Evolutionary conservation across 2,888 invertebrate genomes (phyloP).

Genomic region (Patella pellucida): DNA sequence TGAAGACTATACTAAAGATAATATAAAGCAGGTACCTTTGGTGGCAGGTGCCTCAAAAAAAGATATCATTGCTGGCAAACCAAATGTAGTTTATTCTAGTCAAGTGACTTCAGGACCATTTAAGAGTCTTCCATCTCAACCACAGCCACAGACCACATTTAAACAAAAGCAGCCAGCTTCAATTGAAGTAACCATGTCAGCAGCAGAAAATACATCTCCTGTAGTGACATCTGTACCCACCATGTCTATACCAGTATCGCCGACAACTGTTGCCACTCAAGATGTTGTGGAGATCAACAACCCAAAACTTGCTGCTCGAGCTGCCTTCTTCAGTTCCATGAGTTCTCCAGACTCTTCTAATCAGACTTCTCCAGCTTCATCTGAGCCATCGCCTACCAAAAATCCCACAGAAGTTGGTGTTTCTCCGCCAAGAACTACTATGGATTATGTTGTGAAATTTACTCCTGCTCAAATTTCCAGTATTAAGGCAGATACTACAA

Average conservation of each 20-base stretch:
- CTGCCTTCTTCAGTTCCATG: constrained; percentile 56
- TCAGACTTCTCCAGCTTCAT: constrained; percentile 9
- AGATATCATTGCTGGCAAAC: constrained; percentile 13
- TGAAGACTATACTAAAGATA: constrained; percentile 12
- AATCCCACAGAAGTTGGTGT: constrained; percentile 16
- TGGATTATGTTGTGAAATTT: constrained; percentile 33
- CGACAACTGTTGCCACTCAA: constrained; percentile 6
- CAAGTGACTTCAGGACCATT: not conserved
- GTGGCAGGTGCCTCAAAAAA: constrained; percentile 16
- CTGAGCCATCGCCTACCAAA: constrained; percentile 22
- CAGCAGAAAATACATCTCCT: not conserved
- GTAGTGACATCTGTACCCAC: not conserved
- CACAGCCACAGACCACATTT: not conserved
- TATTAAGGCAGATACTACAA: constrained; percentile 20
- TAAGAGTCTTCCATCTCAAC: not conserved
- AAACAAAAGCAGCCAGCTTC: not conserved
- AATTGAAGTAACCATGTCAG: not conserved
- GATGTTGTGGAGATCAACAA: constrained; percentile 37
- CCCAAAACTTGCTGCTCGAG: constrained; percentile 51
- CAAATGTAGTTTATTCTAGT: not conserved
- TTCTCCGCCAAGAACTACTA: constrained; percentile 25
- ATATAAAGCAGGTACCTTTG: constrained; percentile 10
- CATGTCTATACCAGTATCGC: constrained; percentile 15
- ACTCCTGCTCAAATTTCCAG: constrained; percentile 32
- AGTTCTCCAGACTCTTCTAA: constrained; percentile 48